phyloP scores from a whole-genome alignment of 2,113 vertebrate genomes.

The Indicator indicator region DNA sequence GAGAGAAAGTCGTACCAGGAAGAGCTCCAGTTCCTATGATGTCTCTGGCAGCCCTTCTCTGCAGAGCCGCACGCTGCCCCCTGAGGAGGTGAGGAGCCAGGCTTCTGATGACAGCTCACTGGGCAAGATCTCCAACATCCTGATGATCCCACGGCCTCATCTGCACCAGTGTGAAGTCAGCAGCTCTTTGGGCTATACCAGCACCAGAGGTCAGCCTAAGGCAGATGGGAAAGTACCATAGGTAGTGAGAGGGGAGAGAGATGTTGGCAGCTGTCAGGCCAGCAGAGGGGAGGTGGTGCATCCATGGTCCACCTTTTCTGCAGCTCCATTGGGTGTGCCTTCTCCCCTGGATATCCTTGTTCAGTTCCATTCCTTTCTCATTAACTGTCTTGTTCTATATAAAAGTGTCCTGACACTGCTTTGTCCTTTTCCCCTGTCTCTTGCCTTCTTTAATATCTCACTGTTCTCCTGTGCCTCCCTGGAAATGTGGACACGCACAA shows the following conservation, averaged over 20 bases:
- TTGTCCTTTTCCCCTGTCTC: conserved; percentile 8
- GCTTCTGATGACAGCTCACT: conserved; percentile 93
- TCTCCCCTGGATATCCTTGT: neutral
- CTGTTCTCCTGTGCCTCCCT: conserved; percentile 4
- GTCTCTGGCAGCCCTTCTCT: conserved; percentile 81
- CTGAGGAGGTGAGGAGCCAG: conserved; percentile 91
- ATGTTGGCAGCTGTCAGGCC: neutral
- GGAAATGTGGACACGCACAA: neutral
- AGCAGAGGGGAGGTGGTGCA: neutral
- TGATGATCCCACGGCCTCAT: conserved; percentile 89
- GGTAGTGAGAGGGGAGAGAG: neutral
- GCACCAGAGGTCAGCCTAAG: conserved; percentile 86
- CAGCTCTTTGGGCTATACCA: conserved; percentile 96
- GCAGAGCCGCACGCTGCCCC: conserved; percentile 75
- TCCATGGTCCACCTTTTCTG: neutral
- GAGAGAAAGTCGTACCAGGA: conserved; percentile 84
- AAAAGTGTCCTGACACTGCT: conserved; percentile 4
- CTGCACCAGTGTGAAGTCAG: conserved; percentile 94
- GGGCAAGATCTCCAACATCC: conserved; percentile 91
- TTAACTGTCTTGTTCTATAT: neutral
- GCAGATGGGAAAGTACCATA: neutral
- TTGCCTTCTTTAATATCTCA: neutral
- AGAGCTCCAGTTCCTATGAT: conserved; percentile 90
- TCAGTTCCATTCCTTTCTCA: neutral
- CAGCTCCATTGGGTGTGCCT: neutral